Base-by-base conservation (phyloP, 2,888 invertebrate genomes). In the Ornithoptera alexandrae region DNA sequence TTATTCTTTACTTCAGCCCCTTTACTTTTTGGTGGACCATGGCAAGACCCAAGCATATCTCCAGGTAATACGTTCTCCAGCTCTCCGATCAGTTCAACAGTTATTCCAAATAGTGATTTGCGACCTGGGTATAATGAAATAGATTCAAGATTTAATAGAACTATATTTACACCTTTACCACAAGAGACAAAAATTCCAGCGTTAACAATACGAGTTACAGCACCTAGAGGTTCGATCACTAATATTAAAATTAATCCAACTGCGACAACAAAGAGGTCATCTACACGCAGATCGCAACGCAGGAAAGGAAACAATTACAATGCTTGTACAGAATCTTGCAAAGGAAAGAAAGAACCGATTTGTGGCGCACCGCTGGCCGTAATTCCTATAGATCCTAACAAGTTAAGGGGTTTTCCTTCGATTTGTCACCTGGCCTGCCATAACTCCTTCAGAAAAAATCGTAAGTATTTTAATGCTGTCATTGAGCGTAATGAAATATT, bases 361-460 rank as follows among this genome's bases (percentile, higher is more conserved):
- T 92, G 92, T 71, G 86, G 87, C 39, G 81, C 83, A 2, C 92
- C 92, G 3, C 72, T 84, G 42, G 83, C 87, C 0, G 77, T 82
- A 3, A 70, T 74, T 15, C 82, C 83, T 8, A 78, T 91, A 72
- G 82, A 90, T 71, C 81, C 89, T 0, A 81, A 89, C n/a, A 81
- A 78, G 7, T 77, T 92, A 65, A 90, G 86, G 74, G 92, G 91
- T 58, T 92, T 92, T 76, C 87, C 90, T 12, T 90, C 92, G 0
- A 79, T 90, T 60, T 92, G 92, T 68, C 91, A 92, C 72, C 87
- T 92, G 88, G 90, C 91, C 17, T 92, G 92, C 76, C 87, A 89
- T 72, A 92, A 92, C 75, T 88, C 89, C 39, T 92, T 87, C 74
- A 88, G 81, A 77, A 87, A 81, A 74, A 82, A 84, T 67, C 78